Conservation (phyloP, 2,888 invertebrate species). For the Pollenia angustigena region DNA sequence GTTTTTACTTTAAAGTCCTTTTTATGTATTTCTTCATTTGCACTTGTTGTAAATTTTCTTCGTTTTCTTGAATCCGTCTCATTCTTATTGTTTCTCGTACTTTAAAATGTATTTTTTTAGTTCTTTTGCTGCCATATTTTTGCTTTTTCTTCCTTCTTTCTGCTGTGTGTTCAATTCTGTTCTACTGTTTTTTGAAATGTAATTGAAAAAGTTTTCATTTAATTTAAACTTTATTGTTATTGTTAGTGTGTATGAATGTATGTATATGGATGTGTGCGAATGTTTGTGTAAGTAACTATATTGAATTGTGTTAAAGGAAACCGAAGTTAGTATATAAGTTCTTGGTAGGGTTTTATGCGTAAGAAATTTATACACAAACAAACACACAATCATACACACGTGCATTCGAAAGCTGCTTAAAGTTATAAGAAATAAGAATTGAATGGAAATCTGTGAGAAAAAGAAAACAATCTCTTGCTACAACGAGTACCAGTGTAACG, state of each 20-base stretch:
- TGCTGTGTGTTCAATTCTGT: conserved; percentile 50
- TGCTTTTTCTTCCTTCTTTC: conserved; percentile 12
- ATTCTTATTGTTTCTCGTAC: background rate
- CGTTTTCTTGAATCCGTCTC: conserved; percentile 73
- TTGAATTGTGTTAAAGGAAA: conserved; percentile 38
- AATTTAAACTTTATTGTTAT: conserved; percentile 75
- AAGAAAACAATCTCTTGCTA: conserved; percentile 27
- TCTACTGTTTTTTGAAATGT: conserved; percentile 67
- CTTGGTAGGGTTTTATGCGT: conserved; percentile 23
- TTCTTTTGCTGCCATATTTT: background rate
- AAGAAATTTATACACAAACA: conserved; percentile 38
- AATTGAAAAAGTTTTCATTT: conserved; percentile 77
- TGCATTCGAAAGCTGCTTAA: conserved; percentile 34
- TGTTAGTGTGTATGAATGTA: conserved; percentile 48
- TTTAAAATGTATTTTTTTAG: background rate
- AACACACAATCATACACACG: background rate
- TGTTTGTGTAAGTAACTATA: conserved; percentile 6
- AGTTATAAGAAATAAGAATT: conserved; percentile 47
- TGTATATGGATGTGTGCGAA: background rate
- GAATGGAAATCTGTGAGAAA: conserved; percentile 36
- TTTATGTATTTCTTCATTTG: conserved; percentile 13
- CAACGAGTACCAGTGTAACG: conserved; percentile 20
- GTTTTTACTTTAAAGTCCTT: conserved; percentile 27
- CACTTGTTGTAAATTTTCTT: conserved; percentile 63
- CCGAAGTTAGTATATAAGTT: conserved; percentile 20